Base-by-base conservation (phyloP, 2,113 vertebrate genomes). In the Sinocyclocheilus anophthalmus region DNA sequence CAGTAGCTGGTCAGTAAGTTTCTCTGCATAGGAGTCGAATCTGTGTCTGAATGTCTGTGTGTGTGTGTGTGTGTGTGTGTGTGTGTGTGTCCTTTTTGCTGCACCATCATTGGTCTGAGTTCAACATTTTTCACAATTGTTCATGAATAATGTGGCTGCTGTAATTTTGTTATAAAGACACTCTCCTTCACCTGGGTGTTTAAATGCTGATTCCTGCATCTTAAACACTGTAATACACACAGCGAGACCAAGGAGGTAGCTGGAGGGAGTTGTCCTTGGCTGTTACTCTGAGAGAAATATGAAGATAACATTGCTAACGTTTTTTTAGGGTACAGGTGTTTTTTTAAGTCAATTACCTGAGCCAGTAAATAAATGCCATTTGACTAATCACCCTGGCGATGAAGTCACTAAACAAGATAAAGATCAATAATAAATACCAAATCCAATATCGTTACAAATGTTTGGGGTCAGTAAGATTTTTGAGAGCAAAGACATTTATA, bases 141-240 rank as follows among this genome's bases (percentile, higher is more conserved):
- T 39, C 7, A 24, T 80, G 22, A 61, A 63, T 80, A 42, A 42
- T 63, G 33, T 42, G 33, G 77, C 37, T 39, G 57, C 37, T 24
- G 33, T 72, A 42, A n/a, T 7, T 42, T 37, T 37, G 20, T 80
- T 42, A 57, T 2, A 30, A 78, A 13, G 30, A 59, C 18, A n/a
- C 8, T 59, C 57, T 59, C 20, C 57, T 9, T 59, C 20, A 37
- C 3, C 22, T 53, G 50, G 30, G 8, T 57, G 16, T 78, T 78
- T 20, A 57, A 78, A 59, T 57, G 76, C 53, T 77, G 76, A 57
- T 18, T 77, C 50, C 10, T 57, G 50, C 26, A 57, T 78, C 30
- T 78, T 78, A 57, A 78, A 78, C 14, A 78, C 50, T 57, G 45
- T 69, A 33, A 33, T 69, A 33, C 65, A 67, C 63, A 69, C 5